Evolutionary conservation across 2,113 vertebrate genomes (phyloP).

Genomic region (Nymphicus hollandicus): DNA sequence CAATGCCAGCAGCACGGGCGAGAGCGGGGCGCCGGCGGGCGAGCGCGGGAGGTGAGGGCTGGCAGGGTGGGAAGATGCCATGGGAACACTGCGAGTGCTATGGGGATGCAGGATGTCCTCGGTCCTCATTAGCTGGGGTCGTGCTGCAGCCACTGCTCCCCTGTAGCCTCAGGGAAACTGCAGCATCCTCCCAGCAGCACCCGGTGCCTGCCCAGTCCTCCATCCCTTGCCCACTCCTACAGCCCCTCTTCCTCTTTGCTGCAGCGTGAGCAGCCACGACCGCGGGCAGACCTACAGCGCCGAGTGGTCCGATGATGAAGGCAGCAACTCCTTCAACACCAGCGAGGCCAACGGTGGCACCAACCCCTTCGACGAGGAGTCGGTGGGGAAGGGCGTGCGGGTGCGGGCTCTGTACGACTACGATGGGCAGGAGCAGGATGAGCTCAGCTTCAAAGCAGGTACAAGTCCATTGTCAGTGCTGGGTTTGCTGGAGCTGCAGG

Average conservation of each 20-base stretch:
- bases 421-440: conserved; percentile 95
- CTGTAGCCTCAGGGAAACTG: fast-evolving
- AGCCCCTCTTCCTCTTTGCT: background rate
- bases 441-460: conserved; percentile 97
- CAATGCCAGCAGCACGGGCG: conserved; percentile 78
- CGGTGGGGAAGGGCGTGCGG: conserved; percentile 75
- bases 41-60: conserved; percentile 88
- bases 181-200: background rate
- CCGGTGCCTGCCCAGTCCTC: background rate
- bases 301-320: conserved; percentile 95
- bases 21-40: conserved; percentile 83
- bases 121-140: background rate
- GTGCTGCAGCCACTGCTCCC: background rate
- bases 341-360: conserved; percentile 88
- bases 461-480: fast-evolving
- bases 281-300: conserved; percentile 88
- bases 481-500: background rate
- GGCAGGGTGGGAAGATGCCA: fast-evolving
- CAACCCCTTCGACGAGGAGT: conserved; percentile 93
- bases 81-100: fast-evolving
- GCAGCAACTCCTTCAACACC: conserved; percentile 83
- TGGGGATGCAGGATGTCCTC: fast-evolving
- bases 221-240: fast-evolving
- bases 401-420: conserved; percentile 96
- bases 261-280: conserved; percentile 93